Evolutionary conservation across 2,797 vertebrate genomes (phyloP).

Genomic region (Syncerus caffer): DNA sequence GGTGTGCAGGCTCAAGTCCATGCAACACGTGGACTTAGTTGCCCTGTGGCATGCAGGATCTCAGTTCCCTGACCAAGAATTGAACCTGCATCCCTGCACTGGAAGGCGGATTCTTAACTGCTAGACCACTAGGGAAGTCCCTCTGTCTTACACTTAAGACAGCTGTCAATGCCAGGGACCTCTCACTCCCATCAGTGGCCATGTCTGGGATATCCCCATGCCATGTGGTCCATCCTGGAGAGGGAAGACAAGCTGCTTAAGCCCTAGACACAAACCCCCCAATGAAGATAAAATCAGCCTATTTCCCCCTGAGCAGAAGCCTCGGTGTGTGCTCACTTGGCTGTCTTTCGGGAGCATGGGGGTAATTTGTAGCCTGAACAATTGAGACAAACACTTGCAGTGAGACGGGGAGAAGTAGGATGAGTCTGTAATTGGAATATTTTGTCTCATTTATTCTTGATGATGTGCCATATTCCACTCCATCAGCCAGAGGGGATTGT

Average conservation of each 20-base stretch:
- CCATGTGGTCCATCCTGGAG: accelerated
- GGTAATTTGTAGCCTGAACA: conserved; percentile 79
- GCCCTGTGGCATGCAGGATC: background rate
- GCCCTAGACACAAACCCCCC: conserved; percentile 45
- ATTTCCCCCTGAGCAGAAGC: conserved; percentile 42
- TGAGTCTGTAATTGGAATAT: conserved; percentile 82
- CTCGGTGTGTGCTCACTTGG: background rate
- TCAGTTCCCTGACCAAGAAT: background rate
- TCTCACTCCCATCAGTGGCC: background rate
- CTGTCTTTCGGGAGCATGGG: conserved; percentile 62
- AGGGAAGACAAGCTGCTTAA: background rate
- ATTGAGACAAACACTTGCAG: conserved; percentile 80
- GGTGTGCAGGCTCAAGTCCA: background rate
- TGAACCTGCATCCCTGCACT: background rate
- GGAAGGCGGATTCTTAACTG: background rate
- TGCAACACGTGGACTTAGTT: background rate
- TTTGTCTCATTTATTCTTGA: conserved; percentile 86
- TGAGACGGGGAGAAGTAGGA: conserved; percentile 74
- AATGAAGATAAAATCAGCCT: conserved; percentile 29
- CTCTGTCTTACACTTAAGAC: background rate
- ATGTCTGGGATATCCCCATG: background rate
- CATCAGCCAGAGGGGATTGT: conserved; percentile 81
- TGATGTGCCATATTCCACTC: conserved; percentile 81
- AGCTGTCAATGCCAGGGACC: accelerated
- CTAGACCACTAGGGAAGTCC: background rate